phyloP scores from a whole-genome alignment of 2,888 invertebrate genomes.

The Ephialtes manifestator region DNA sequence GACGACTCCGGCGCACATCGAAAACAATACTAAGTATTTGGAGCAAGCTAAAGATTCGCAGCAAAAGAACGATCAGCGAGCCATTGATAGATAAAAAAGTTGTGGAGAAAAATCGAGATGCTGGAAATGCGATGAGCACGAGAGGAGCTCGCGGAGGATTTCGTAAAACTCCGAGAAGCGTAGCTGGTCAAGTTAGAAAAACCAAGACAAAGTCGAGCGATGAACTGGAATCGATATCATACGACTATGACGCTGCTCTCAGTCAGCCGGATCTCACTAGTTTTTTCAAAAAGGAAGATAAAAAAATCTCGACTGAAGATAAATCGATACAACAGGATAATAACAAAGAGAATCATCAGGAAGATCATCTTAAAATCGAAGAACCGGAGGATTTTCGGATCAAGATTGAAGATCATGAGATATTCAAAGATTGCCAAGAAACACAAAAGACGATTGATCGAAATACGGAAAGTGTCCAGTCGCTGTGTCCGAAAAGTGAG shows the following conservation, averaged over 20 bases:
- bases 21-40: slow-evolving; percentile 71
- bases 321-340: not conserved
- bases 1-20: slow-evolving; percentile 52
- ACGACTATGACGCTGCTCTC: slow-evolving; percentile 74
- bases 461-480: slow-evolving; percentile 4
- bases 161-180: slow-evolving; percentile 57
- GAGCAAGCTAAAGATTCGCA: slow-evolving; percentile 70
- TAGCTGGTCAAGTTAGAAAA: slow-evolving; percentile 43
- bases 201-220: slow-evolving; percentile 39
- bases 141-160: slow-evolving; percentile 54
- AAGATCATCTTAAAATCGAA: not conserved
- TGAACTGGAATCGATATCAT: slow-evolving; percentile 58
- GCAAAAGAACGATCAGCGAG: slow-evolving; percentile 44
- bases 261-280: slow-evolving; percentile 73
- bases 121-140: slow-evolving; percentile 72
- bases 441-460: not conserved
- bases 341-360: not conserved
- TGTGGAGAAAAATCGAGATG: slow-evolving; percentile 68
- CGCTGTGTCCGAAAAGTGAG: slow-evolving; percentile 38
- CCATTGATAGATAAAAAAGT: slow-evolving; percentile 37
- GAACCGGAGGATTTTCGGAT: not conserved
- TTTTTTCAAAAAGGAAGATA: slow-evolving; percentile 52
- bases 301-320: slow-evolving; percentile 9
- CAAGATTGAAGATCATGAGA: slow-evolving; percentile 4
- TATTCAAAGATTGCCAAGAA: not conserved